These are phyloP conservation scores for Cydia pomonella DNA, from an alignment of 1,140 invertebrate genomes.

Conservation along the genomic window DNA sequence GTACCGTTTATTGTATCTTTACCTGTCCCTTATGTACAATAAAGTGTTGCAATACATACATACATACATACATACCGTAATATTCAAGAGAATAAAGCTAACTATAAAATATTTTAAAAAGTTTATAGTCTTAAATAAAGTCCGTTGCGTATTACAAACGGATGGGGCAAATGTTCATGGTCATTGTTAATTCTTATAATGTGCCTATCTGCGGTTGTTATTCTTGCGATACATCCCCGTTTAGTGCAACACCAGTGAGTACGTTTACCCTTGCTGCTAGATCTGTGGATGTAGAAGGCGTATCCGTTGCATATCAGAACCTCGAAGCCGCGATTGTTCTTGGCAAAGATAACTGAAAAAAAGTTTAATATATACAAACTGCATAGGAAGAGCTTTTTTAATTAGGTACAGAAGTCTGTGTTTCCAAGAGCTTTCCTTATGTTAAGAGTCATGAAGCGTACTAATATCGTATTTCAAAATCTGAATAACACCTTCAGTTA, in stretches of 20 bases:
- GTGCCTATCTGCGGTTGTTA: neutral
- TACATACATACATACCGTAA: too few relatives aligned
- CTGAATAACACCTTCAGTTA: too few relatives aligned
- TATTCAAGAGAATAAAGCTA: too few relatives aligned
- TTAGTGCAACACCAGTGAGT: neutral
- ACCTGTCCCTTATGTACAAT: too few relatives aligned
- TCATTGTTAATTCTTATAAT: neutral
- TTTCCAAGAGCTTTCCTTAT: too few relatives aligned
- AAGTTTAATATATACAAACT: neutral
- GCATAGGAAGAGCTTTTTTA: neutral
- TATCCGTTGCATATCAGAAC: neutral
- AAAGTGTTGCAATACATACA: too few relatives aligned
- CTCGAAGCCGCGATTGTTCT: neutral
- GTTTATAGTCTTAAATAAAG: neutral
- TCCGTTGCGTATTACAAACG: neutral
- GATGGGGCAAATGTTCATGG: neutral
- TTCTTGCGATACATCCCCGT: neutral
- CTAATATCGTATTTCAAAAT: too few relatives aligned
- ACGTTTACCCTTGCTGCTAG: neutral
- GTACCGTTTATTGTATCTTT: too few relatives aligned
- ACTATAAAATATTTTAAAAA: too few relatives aligned
- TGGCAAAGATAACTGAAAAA: neutral
- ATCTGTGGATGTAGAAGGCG: neutral
- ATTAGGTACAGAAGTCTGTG: neutral
- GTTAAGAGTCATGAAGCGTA: too few relatives aligned